Base-by-base conservation (phyloP, 2,888 invertebrate species). In the Polydrusus pterygomalis region DNA sequence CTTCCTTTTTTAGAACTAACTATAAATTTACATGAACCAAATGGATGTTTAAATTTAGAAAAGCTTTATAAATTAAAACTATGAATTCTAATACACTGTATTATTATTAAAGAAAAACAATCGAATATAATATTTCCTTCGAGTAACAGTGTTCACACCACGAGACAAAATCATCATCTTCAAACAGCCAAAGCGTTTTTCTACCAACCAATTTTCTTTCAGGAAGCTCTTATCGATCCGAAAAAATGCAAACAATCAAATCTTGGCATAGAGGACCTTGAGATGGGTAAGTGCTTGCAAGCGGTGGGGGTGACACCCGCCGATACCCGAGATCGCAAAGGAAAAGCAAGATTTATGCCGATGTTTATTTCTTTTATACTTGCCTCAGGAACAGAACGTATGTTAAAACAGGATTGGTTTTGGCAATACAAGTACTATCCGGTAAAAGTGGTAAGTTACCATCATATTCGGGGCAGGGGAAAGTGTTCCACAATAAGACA, bases 391-490 rank as follows among this genome's bases (percentile, higher is more conserved):
- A 15, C 7, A 1, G 2, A 7, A 6, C 94, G 94, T 78, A 92
- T 95, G 51, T 91, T 91, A 77, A 92, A 92, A 81, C 90, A 89
- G 51, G 95, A 94, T 85, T 99, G 99, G 98, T 97, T 97, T 87
- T 96, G 96, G 94, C 91, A 93, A 83, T 97, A 97, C 86, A 95
- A 95, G 77, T 99, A 93, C 88, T 98, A 98, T 84, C 94, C 96
- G 49, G 92, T 94, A 40, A 94, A 96, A 87, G 95, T 97, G 91
- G 96, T 95, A 83, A 86, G 88, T 51, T 10, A 34, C 25, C 2
- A 3, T 5, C 25, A 25, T 25, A 5, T 25, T 25, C 5, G 5
- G 25, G 1, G 25, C 5, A n/a, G n/a, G n/a, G n/a, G n/a, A n/a
- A n/a, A n/a, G n/a, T n/a, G n/a, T n/a, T n/a, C n/a, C n/a, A n/a